phyloP scores from a whole-genome alignment of 2,113 vertebrate species.

The Cyprinodon variegatus region DNA sequence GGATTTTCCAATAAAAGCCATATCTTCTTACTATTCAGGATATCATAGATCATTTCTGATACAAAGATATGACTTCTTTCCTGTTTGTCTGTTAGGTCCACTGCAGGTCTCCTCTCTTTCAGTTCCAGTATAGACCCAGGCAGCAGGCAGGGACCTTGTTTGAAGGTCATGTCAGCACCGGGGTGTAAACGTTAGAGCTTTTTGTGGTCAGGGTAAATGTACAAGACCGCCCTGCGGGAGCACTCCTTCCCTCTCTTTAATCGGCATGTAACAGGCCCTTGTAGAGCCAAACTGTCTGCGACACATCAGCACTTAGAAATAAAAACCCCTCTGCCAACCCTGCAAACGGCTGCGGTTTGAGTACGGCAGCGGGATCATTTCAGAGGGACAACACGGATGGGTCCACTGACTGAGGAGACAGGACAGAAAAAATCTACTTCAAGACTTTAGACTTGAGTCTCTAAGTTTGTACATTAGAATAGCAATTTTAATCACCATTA shows the following conservation, averaged over 20 bases:
- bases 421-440: conserved; percentile 25
- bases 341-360: conserved; percentile 67
- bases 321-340: conserved; percentile 67
- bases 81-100: conserved; percentile 66
- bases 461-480: neutral
- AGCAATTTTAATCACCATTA: neutral
- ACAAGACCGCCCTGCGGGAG: conserved; percentile 76
- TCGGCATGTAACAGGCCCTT: conserved; percentile 77
- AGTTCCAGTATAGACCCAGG: conserved; percentile 71
- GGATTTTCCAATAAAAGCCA: conserved; percentile 59
- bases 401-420: conserved; percentile 29
- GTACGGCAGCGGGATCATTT: conserved; percentile 63
- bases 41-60: conserved; percentile 63
- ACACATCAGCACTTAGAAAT: conserved; percentile 80
- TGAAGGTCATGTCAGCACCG: conserved; percentile 81
- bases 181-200: conserved; percentile 80
- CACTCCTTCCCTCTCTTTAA: conserved; percentile 80
- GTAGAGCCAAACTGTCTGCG: conserved; percentile 82
- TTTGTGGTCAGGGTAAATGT: conserved; percentile 84
- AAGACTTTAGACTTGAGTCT: neutral
- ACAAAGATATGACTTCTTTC: conserved; percentile 72
- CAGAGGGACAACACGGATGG: conserved; percentile 56
- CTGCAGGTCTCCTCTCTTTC: conserved; percentile 64
- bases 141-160: conserved; percentile 68
- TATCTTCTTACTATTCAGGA: conserved; percentile 64